A percentile compares a stretch with the other conserved stretches of the same genome.
These are phyloP conservation scores for Rhinophrynus dorsalis DNA, from an alignment of 2,797 vertebrate species.

Conservation along the genomic window DNA sequence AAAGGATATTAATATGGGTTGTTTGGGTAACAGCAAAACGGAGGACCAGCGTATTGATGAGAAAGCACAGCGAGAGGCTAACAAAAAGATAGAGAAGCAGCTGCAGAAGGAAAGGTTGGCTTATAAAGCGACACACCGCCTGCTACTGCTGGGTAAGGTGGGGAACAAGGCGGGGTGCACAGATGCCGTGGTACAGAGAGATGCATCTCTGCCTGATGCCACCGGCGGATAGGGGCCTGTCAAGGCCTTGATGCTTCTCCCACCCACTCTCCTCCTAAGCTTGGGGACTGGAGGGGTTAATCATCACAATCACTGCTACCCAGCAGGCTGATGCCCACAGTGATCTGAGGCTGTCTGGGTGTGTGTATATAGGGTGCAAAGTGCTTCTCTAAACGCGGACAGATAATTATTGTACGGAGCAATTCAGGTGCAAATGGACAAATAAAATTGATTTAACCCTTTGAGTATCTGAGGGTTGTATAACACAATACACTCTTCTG, in stretches of 20 bases:
- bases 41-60: constrained; percentile 98
- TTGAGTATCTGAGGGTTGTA: no score
- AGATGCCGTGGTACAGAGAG: constrained; percentile 6
- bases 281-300: constrained; percentile 7
- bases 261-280: no score
- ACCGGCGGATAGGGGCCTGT: no score
- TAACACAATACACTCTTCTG: no score
- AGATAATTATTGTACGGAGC: no score
- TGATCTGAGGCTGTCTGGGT: not conserved
- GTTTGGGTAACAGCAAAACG: constrained; percentile 96
- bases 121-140: constrained; percentile 94
- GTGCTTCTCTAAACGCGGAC: no score
- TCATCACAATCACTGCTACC: not conserved
- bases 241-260: no score
- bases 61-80: constrained; percentile 94
- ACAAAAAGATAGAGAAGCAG: constrained; percentile 98
- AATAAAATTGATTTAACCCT: no score
- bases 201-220: no score
- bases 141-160: constrained; percentile 91
- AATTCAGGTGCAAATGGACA: no score
- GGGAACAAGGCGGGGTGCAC: constrained; percentile 32
- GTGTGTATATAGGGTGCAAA: no score
- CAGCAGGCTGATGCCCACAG: constrained; percentile 15
- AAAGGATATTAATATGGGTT: constrained; percentile 84
- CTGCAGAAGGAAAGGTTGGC: constrained; percentile 93